Percentiles rank a stretch among this genome's conserved stretches.
phyloP scores from a whole-genome alignment of 2,797 vertebrate species.

The Sebastes hopkinsi region DNA sequence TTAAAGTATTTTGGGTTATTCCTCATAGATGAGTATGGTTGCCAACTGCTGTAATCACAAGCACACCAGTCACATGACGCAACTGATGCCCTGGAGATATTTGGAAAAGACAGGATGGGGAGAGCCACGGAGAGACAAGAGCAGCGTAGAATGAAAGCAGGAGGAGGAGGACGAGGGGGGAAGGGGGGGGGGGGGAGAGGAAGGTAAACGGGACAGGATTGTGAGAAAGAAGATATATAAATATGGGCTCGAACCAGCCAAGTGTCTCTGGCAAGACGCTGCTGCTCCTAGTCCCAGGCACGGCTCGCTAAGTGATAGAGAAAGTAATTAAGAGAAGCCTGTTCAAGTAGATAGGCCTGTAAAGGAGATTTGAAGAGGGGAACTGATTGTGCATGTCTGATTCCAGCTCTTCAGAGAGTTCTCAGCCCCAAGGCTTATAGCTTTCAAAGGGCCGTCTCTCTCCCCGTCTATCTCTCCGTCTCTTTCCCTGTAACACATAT shows the following conservation, averaged over 20 bases:
- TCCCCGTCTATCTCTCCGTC: slow-evolving; percentile 24
- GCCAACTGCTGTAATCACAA: slow-evolving; percentile 77
- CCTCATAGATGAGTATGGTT: slow-evolving; percentile 36
- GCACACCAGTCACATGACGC: slow-evolving; percentile 77
- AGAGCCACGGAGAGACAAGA: slow-evolving; percentile 54
- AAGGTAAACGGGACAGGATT: slow-evolving; percentile 52
- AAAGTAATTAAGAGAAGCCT: slow-evolving; percentile 86
- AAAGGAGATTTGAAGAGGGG: slow-evolving; percentile 85
- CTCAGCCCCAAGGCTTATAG: slow-evolving; percentile 78
- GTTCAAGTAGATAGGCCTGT: slow-evolving; percentile 84
- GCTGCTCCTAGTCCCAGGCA: slow-evolving; percentile 73
- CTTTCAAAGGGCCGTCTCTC: slow-evolving; percentile 73
- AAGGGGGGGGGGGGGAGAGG: not conserved
- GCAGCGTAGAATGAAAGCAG: slow-evolving; percentile 36
- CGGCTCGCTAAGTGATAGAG: slow-evolving; percentile 80
- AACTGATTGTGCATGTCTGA: slow-evolving; percentile 86
- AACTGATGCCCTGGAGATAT: slow-evolving; percentile 77
- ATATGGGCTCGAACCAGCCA: slow-evolving; percentile 72
- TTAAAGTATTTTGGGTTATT: slow-evolving; percentile 57
- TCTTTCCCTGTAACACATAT: slow-evolving; percentile 32
- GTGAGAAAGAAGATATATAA: slow-evolving; percentile 71
- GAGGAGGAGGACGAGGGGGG: not conserved
- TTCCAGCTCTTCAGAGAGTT: slow-evolving; percentile 84
- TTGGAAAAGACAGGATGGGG: slow-evolving; percentile 65
- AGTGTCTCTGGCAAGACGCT: slow-evolving; percentile 76